Percentiles rank a stretch among this genome's conserved stretches.
Evolutionary conservation across 2,797 vertebrate genomes (phyloP).

Genomic region (Clarias platycephalus): DNA sequence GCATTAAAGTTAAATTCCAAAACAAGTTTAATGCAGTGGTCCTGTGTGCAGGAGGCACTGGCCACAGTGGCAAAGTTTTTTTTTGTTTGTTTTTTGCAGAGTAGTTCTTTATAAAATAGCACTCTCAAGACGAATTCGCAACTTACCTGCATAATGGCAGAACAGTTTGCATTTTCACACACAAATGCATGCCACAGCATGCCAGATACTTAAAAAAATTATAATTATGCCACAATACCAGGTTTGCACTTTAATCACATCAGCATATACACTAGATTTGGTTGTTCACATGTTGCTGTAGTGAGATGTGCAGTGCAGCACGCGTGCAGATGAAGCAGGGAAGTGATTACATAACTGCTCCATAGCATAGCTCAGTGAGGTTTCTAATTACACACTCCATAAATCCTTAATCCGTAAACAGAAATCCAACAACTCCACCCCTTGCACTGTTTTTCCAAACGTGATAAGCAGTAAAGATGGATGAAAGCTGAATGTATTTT

Average conservation of each 20-base stretch:
- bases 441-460: neutral
- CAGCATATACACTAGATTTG: neutral
- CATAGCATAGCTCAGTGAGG: conserved; percentile 21
- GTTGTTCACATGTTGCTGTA: neutral
- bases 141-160: neutral
- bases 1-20: neutral
- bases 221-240: neutral
- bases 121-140: neutral
- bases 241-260: neutral
- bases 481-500: neutral
- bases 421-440: conserved; percentile 19
- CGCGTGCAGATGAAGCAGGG: conserved; percentile 1
- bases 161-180: conserved; percentile 1
- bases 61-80: conserved; percentile 16
- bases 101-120: neutral
- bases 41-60: conserved; percentile 8
- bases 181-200: neutral
- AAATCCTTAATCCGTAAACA: conserved; percentile 21
- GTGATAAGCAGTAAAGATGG: neutral
- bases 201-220: neutral
- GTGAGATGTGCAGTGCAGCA: conserved; percentile 1
- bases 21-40: neutral
- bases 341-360: conserved; percentile 30
- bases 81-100: neutral
- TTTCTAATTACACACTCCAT: conserved; percentile 20